A percentile compares a stretch with the other conserved stretches of the same genome.
These are phyloP conservation scores for Scatophagus argus DNA, from an alignment of 2,113 vertebrate genomes.

Conservation along the genomic window DNA sequence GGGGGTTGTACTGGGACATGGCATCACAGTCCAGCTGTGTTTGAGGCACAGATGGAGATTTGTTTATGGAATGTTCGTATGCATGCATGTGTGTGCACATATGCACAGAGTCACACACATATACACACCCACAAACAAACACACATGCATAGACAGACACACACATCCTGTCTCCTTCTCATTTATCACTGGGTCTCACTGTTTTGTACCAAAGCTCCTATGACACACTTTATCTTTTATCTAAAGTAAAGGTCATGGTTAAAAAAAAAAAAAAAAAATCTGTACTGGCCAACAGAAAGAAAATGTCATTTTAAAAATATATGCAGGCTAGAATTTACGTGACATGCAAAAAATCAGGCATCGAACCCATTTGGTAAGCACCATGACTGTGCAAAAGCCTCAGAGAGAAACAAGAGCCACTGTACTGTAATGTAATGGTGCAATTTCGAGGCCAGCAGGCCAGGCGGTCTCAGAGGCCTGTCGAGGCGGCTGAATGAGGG, in stretches of 20 bases:
- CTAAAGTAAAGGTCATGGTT: slow-evolving; percentile 40
- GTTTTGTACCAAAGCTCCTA: slow-evolving; percentile 34
- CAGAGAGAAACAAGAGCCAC: slow-evolving; percentile 42
- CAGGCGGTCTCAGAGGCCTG: slow-evolving; percentile 50
- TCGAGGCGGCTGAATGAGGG: slow-evolving; percentile 38
- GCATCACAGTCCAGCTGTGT: slow-evolving; percentile 74
- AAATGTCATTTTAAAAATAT: slow-evolving; percentile 17
- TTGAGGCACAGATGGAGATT: slow-evolving; percentile 75
- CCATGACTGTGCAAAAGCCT: slow-evolving; percentile 51
- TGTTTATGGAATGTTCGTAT: slow-evolving; percentile 63
- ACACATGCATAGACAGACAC: slow-evolving; percentile 4
- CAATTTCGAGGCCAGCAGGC: slow-evolving; percentile 54
- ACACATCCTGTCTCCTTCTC: not conserved
- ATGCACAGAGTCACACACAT: slow-evolving; percentile 26
- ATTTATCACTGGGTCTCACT: slow-evolving; percentile 28
- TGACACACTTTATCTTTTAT: slow-evolving; percentile 39
- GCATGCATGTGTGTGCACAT: slow-evolving; percentile 41
- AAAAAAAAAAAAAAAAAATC: no score
- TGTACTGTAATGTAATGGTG: slow-evolving; percentile 16
- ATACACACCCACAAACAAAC: slow-evolving; percentile 17
- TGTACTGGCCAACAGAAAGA: not conserved
- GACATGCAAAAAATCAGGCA: not conserved
- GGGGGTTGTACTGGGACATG: slow-evolving; percentile 58
- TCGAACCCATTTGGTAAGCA: not conserved
- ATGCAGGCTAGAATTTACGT: not conserved